Conservation (phyloP, 2,797 vertebrate species). For the Onychomys leucogaster region DNA sequence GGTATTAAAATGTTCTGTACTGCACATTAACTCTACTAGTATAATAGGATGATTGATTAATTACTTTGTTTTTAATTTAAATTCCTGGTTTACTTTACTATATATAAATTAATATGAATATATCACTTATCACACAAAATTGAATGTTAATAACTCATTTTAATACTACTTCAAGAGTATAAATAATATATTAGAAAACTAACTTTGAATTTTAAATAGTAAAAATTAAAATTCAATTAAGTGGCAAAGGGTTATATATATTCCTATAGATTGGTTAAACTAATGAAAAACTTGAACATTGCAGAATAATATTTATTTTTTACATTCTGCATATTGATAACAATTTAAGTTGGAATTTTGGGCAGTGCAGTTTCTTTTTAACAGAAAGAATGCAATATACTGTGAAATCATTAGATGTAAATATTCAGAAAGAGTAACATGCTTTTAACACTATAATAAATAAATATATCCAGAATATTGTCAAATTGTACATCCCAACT, state of each 20-base stretch:
- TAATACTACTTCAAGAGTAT: slow-evolving; percentile 20
- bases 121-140: slow-evolving; percentile 55
- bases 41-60: slow-evolving; percentile 54
- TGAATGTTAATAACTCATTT: slow-evolving; percentile 44
- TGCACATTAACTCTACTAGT: not conserved
- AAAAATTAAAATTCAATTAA: not conserved
- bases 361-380: not conserved
- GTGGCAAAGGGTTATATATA: no score
- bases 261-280: no score
- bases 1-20: not conserved
- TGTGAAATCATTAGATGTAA: not conserved
- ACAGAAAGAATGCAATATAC: not conserved
- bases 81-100: slow-evolving; percentile 20
- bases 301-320: not conserved
- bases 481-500: not conserved
- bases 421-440: not conserved
- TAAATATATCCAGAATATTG: not conserved
- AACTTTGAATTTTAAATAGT: not conserved
- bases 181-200: not conserved
- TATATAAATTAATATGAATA: slow-evolving; percentile 36
- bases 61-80: slow-evolving; percentile 60
- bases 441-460: not conserved
- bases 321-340: not conserved
- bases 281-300: not conserved
- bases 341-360: not conserved